A percentile compares a stretch with the other conserved stretches of the same genome.
phyloP scores from a whole-genome alignment of 2,797 vertebrate genomes.

The Danio albolineatus region DNA sequence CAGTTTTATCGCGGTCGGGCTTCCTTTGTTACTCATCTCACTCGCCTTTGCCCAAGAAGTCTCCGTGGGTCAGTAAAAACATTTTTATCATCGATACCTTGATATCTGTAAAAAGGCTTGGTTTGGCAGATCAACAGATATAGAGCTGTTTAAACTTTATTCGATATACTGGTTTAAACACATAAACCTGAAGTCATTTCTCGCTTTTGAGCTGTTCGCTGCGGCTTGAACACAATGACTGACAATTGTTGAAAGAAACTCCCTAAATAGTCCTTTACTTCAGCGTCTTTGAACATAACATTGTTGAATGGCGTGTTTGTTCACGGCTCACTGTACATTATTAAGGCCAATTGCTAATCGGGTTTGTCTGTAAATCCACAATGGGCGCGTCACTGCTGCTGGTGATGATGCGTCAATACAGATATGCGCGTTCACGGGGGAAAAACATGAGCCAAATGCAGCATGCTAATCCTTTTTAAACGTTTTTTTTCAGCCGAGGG shows the following conservation, averaged over 20 bases:
- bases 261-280: background rate
- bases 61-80: slow-evolving; percentile 86
- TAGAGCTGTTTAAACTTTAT: background rate
- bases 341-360: background rate
- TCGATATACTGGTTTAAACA: background rate
- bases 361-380: slow-evolving; percentile 1
- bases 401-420: background rate
- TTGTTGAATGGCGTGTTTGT: background rate
- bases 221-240: background rate
- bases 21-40: slow-evolving; percentile 94
- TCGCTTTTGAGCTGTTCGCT: background rate
- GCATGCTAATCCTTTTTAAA: background rate
- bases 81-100: background rate
- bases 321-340: background rate
- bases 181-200: background rate
- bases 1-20: slow-evolving; percentile 89
- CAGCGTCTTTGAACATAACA: background rate
- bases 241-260: background rate
- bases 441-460: background rate
- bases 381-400: slow-evolving; percentile 18
- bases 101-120: background rate
- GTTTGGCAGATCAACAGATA: background rate
- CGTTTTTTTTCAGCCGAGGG: background rate
- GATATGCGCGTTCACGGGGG: background rate
- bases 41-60: slow-evolving; percentile 96